Conservation (phyloP, 2,797 vertebrate genomes). For the Rachycentron canadum region DNA sequence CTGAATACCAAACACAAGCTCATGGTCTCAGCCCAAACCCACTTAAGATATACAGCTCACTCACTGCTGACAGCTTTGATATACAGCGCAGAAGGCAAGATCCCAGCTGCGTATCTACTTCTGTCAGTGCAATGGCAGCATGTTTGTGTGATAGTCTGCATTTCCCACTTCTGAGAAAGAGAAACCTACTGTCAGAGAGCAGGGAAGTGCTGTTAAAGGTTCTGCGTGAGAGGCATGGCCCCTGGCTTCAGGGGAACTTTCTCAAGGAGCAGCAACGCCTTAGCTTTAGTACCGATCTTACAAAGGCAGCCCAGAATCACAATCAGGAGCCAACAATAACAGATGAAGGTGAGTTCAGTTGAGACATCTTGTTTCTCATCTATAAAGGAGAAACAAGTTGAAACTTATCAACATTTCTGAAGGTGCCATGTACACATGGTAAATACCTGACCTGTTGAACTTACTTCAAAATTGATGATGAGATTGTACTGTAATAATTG, state of each 20-base stretch:
- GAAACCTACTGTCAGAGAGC: slow-evolving; percentile 74
- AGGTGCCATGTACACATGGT: neutral
- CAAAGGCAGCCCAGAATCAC: slow-evolving; percentile 10
- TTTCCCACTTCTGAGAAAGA: slow-evolving; percentile 52
- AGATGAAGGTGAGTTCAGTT: slow-evolving; percentile 12
- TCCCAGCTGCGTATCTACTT: slow-evolving; percentile 14
- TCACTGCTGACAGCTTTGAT: slow-evolving; percentile 12
- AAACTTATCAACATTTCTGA: neutral
- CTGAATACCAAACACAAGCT: slow-evolving; percentile 13
- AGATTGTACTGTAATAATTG: neutral
- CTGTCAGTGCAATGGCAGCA: slow-evolving; percentile 62
- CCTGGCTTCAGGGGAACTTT: slow-evolving; percentile 75
- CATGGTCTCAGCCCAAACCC: slow-evolving; percentile 20
- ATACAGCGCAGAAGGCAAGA: slow-evolving; percentile 14
- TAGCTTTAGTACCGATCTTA: slow-evolving; percentile 14
- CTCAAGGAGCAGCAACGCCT: slow-evolving; percentile 47
- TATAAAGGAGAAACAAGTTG: neutral
- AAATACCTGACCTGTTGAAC: neutral
- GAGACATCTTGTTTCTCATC: neutral
- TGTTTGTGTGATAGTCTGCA: slow-evolving; percentile 68
- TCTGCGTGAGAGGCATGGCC: slow-evolving; percentile 77
- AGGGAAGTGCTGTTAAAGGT: slow-evolving; percentile 73
- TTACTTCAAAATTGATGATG: neutral
- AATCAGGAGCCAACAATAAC: slow-evolving; percentile 5
- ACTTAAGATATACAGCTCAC: slow-evolving; percentile 25